These are phyloP conservation scores for Chromis chromis DNA, from an alignment of 2,797 vertebrate species.

Conservation along the genomic window DNA sequence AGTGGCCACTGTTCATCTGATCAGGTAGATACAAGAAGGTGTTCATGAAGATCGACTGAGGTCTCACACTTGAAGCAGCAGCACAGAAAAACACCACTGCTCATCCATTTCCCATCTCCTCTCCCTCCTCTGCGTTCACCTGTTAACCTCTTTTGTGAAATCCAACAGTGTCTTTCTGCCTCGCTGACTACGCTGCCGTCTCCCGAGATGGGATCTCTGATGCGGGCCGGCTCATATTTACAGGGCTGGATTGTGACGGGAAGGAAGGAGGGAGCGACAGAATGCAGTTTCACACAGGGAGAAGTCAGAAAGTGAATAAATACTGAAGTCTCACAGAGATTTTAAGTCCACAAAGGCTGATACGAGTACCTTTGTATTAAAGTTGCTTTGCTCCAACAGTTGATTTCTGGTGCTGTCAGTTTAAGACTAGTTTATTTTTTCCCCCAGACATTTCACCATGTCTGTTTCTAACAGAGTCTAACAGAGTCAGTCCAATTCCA, in stretches of 20 bases:
- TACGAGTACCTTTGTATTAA: constrained; percentile 8
- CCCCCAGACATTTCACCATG: constrained; percentile 10
- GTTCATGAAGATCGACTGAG: constrained; percentile 66
- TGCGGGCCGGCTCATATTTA: constrained; percentile 68
- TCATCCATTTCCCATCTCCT: constrained; percentile 73
- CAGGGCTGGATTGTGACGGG: constrained; percentile 51
- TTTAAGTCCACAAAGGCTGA: neutral
- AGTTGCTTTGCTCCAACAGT: neutral
- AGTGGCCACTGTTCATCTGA: constrained; percentile 53
- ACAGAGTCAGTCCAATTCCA: neutral
- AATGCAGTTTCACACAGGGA: constrained; percentile 33
- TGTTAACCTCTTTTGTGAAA: constrained; percentile 76
- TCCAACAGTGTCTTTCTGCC: constrained; percentile 63
- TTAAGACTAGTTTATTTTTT: neutral
- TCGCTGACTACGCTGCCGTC: constrained; percentile 48
- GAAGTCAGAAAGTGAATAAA: constrained; percentile 46
- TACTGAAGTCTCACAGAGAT: constrained; percentile 21
- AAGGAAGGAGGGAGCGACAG: constrained; percentile 24
- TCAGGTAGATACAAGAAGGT: constrained; percentile 64
- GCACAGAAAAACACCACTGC: constrained; percentile 56
- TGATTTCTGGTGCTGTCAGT: constrained; percentile 2
- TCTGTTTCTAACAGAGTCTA: constrained; percentile 10
- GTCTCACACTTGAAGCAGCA: constrained; percentile 47
- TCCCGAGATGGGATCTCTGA: constrained; percentile 73
- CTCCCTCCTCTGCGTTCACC: constrained; percentile 60